Conservation (phyloP, 2,888 invertebrate species). For the Pristionchus exspectatus region DNA sequence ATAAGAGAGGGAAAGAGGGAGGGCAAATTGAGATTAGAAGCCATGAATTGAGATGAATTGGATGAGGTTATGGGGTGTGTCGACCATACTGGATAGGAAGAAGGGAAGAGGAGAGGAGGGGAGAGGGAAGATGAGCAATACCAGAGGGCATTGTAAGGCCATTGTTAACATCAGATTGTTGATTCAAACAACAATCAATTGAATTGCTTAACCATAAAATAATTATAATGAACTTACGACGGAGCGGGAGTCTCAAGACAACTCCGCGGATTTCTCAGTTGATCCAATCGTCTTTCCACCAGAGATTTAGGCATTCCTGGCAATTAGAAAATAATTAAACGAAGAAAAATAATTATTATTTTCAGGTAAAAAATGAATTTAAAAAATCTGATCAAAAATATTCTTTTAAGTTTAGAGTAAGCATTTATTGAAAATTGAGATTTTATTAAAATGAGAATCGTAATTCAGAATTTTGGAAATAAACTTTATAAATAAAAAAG, state of each 20-base stretch:
- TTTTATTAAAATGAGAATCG: no score
- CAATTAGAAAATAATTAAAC: background rate
- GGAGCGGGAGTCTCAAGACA: constrained; percentile 36
- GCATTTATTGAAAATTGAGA: no score
- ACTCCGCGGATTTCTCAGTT: constrained; percentile 17
- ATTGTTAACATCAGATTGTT: no score
- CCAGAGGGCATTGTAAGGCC: background rate
- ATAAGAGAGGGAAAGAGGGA: background rate
- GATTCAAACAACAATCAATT: background rate
- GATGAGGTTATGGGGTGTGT: constrained; percentile 14
- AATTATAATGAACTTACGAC: background rate
- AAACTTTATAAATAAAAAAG: background rate
- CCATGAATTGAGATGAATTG: constrained; percentile 16
- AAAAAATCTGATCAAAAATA: no score
- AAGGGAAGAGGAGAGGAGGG: background rate
- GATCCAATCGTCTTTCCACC: constrained; percentile 49
- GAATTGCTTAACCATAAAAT: background rate
- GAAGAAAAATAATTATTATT: background rate
- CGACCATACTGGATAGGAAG: background rate
- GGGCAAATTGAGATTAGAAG: background rate
- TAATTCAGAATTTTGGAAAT: background rate
- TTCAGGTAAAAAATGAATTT: no score
- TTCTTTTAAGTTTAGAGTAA: no score
- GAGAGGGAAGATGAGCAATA: background rate
- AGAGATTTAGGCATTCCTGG: constrained; percentile 14